Evolutionary conservation across 2,113 vertebrate genomes (phyloP), one percentile per base, ranked within the genome.

Genomic region (Anas platyrhynchos): DNA sequence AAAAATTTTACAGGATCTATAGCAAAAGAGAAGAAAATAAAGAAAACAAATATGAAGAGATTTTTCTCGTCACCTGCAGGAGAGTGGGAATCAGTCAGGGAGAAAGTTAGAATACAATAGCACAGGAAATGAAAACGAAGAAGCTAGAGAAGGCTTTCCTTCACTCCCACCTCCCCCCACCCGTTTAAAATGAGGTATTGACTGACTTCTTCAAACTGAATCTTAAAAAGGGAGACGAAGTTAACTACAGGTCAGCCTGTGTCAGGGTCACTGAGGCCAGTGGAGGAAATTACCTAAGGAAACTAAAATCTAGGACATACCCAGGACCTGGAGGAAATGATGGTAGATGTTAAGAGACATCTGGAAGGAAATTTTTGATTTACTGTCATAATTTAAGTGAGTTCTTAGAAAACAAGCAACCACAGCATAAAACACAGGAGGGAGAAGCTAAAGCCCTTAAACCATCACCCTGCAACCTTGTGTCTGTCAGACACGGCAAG

Each of bases 271-370:
- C 55, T 86, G 79, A 96, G 75, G 88, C 89, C 88, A 91, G 91
- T 52, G 75, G 87, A 97, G 96, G 95, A 97, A 97, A 97, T 97
- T 97, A 96, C 93, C 95, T 91, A 96, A 97, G 92, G 96, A 98
- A 97, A 96, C 93, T 93, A 91, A 98, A 97, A 98, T 97, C 93
- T 96, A 93, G 96, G 93, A 96, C 94, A 97, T 96, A 94, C 89
- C 84, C 86, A 95, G 93, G 95, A 93, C 84, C 86, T 96, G 90
- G 93, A 98, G 97, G 94, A 94, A 98, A 96, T 86, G 76, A 96
- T 87, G 67, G 80, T 94, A 90, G 96, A 97, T 96, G 96, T 95
- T 97, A 93, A 94, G 96, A 97, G 97, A 96, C 95, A 93, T 93
- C 90, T 96, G 92, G 92, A 95, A 97, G 85, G 80, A 97, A 96